Conservation (phyloP, 2,797 vertebrate genomes). For the Momotus momota region DNA sequence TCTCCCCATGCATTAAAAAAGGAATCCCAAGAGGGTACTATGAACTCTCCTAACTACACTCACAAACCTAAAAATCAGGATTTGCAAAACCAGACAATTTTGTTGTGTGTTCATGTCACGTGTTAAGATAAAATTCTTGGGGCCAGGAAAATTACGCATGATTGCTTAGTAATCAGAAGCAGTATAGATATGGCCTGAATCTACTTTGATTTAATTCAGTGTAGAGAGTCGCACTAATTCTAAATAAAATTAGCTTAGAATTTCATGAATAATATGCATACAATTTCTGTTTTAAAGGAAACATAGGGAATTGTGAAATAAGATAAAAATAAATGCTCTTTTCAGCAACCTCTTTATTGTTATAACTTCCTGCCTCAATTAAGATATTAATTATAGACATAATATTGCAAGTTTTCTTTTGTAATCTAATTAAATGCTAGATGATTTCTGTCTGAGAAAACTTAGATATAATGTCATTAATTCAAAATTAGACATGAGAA, state of each 20-base stretch:
- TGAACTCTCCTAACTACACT: neutral
- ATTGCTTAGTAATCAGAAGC: neutral
- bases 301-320: neutral
- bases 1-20: neutral
- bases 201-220: neutral
- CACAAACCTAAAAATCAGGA: neutral
- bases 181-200: fast-evolving
- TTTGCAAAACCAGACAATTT: neutral
- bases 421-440: constrained; percentile 25
- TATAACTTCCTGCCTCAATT: neutral
- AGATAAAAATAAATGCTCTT: neutral
- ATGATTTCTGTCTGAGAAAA: neutral
- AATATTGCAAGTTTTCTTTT: constrained; percentile 6
- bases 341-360: neutral
- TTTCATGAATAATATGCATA: neutral
- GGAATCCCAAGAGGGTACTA: neutral
- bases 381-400: constrained; percentile 26
- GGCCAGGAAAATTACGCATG: neutral
- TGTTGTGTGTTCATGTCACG: neutral
- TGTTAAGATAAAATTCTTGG: neutral
- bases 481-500: constrained; percentile 35
- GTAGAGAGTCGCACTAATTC: neutral
- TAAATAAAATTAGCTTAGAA: neutral
- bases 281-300: neutral
- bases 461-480: neutral